Conservation (phyloP, 2,113 vertebrate species). For the Neofelis nebulosa region DNA sequence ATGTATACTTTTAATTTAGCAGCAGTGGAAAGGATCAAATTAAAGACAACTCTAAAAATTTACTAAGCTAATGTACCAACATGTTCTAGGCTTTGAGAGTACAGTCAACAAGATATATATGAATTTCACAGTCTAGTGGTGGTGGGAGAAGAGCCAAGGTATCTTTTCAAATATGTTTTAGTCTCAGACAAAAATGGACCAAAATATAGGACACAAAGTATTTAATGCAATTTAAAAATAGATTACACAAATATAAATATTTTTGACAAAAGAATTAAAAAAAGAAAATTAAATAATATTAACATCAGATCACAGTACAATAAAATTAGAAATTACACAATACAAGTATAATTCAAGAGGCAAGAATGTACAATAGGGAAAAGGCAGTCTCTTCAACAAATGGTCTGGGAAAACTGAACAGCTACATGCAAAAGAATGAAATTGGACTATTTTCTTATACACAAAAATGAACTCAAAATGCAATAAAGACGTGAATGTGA, state of each 20-base stretch:
- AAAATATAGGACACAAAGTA: background rate
- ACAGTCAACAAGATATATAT: background rate
- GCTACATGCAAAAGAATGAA: background rate
- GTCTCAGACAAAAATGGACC: constrained; percentile 10
- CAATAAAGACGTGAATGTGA: background rate
- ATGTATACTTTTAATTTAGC: background rate
- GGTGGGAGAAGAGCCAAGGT: background rate
- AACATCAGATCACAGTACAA: background rate
- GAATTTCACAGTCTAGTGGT: background rate
- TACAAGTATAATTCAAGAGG: background rate
- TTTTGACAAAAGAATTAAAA: background rate
- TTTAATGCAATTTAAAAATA: constrained; percentile 1
- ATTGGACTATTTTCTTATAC: background rate
- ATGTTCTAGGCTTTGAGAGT: background rate
- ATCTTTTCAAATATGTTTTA: constrained; percentile 18
- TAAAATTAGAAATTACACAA: background rate
- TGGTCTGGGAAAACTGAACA: background rate
- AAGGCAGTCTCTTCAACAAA: background rate
- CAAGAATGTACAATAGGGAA: background rate
- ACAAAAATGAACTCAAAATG: background rate
- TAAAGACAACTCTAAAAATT: background rate
- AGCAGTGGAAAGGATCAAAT: background rate
- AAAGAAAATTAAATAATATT: background rate
- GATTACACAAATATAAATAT: background rate
- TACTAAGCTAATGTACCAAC: background rate